Conservation (phyloP, 2,888 invertebrate genomes). For the Tetrapedia diversipes region DNA sequence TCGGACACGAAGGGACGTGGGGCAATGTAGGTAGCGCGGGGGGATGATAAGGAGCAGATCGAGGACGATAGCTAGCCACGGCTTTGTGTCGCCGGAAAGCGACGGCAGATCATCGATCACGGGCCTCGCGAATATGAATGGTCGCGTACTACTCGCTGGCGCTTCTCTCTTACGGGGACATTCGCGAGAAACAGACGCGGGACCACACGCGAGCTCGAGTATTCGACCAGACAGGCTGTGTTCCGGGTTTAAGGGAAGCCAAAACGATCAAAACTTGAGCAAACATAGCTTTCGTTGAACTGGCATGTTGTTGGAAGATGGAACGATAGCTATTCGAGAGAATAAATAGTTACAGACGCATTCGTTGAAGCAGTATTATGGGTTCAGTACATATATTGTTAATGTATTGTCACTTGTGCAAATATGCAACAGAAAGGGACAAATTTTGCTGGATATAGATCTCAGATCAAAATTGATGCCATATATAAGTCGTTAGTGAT, state of each 20-base stretch:
- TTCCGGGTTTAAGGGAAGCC: slow-evolving; percentile 13
- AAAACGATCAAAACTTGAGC: background rate
- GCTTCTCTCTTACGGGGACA: slow-evolving; percentile 38
- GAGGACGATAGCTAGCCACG: slow-evolving; percentile 37
- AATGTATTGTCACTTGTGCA: too few relatives aligned
- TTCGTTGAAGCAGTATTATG: too few relatives aligned
- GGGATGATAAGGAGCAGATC: slow-evolving; percentile 57
- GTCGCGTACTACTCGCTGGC: slow-evolving; percentile 21
- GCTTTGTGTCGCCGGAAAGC: slow-evolving; percentile 49
- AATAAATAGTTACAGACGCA: background rate
- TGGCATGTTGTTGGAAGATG: background rate
- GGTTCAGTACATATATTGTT: too few relatives aligned
- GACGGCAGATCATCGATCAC: slow-evolving; percentile 53
- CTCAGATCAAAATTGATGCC: too few relatives aligned
- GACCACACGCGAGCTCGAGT: slow-evolving; percentile 56
- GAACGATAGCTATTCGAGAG: background rate
- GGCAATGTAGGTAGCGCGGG: slow-evolving; percentile 34
- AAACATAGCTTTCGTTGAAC: background rate
- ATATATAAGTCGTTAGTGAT: too few relatives aligned
- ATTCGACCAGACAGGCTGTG: slow-evolving; percentile 12
- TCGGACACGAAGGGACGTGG: slow-evolving; percentile 11
- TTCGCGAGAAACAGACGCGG: slow-evolving; percentile 37
- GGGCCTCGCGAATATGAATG: slow-evolving; percentile 52
- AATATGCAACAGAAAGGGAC: too few relatives aligned
- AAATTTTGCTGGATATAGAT: too few relatives aligned